Evolutionary conservation across 92 coral and sea anemone species (phyloP).

Genomic region (Parazoanthus darwini): DNA sequence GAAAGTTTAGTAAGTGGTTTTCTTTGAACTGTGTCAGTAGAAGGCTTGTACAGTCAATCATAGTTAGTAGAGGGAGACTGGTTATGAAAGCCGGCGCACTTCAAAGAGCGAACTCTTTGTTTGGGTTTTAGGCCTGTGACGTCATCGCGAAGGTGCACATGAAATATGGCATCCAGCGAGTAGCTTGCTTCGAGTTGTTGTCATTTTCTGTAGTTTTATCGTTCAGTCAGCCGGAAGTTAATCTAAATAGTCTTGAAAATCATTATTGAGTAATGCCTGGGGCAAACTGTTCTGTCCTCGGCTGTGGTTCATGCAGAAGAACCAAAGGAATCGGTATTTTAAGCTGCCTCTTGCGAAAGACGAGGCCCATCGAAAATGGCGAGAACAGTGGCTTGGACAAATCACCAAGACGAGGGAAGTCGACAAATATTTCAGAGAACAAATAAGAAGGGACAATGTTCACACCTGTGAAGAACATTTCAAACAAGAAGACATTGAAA

Average conservation of each 20-base stretch:
- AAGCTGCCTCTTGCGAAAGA: constrained; percentile 56
- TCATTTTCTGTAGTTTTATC: constrained; percentile 33
- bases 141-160: constrained; percentile 56
- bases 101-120: constrained; percentile 50
- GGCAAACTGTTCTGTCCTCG: constrained; percentile 56
- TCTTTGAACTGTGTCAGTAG: no score
- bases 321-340: constrained; percentile 57
- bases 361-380: constrained; percentile 51
- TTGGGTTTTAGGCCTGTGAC: constrained; percentile 52
- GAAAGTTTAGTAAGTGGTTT: no score
- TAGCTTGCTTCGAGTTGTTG: constrained; percentile 39
- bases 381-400: constrained; percentile 55
- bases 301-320: constrained; percentile 60
- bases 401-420: constrained; percentile 35
- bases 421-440: constrained; percentile 18
- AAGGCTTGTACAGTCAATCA: background rate
- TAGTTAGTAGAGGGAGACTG: constrained; percentile 27
- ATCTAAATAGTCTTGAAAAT: background rate
- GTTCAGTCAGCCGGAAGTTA: constrained; percentile 10
- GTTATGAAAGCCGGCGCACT: constrained; percentile 6
- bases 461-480: constrained; percentile 41
- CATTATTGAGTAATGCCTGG: constrained; percentile 47
- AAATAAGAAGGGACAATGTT: constrained; percentile 30
- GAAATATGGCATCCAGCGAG: constrained; percentile 16
- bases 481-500: constrained; percentile 28